Evolutionary conservation across 2,797 vertebrate genomes (phyloP).

Genomic region (Rhynchotus rufescens): DNA sequence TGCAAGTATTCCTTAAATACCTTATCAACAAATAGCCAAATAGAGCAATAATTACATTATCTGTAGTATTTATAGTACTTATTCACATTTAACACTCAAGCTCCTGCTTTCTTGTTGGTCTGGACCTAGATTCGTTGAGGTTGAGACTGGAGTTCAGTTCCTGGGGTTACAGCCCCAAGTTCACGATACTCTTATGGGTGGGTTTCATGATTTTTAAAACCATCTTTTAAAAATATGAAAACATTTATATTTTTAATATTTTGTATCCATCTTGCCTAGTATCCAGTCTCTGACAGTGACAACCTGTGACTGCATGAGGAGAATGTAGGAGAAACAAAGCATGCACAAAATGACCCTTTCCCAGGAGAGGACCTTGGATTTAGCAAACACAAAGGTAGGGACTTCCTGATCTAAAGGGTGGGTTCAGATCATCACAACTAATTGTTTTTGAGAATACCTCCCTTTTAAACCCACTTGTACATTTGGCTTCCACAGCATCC

Average conservation of each 20-base stretch:
- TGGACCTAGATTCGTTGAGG: not conserved
- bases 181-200: not conserved
- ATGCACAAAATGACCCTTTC: not conserved
- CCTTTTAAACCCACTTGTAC: not conserved
- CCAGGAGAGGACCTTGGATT: not conserved
- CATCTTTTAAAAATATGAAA: not conserved
- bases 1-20: not conserved
- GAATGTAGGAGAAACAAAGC: not conserved
- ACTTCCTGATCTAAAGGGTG: not conserved
- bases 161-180: not conserved
- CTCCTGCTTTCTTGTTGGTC: not conserved
- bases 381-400: not conserved
- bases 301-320: not conserved
- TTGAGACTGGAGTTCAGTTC: not conserved
- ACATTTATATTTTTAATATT: not conserved
- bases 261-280: not conserved
- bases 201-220: not conserved
- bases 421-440: not conserved
- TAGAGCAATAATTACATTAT: not conserved
- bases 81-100: fast-evolving
- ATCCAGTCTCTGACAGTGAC: not conserved
- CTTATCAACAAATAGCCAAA: not conserved
- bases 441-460: not conserved
- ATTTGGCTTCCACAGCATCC: not conserved
- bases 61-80: not conserved